Evolutionary conservation across 2,888 invertebrate species (phyloP).

Genomic region (Zygaena filipendulae): DNA sequence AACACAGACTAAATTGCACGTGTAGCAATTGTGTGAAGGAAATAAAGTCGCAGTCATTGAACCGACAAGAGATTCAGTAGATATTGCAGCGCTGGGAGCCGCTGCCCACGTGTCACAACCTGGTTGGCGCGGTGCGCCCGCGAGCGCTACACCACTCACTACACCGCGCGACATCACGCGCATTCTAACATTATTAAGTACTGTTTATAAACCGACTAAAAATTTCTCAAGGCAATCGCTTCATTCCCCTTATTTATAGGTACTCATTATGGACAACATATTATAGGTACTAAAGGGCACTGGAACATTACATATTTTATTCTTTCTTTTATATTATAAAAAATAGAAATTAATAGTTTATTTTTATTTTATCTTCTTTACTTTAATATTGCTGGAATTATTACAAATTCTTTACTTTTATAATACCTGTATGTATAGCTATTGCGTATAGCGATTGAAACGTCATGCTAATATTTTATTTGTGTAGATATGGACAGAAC

Average conservation of each 20-base stretch:
- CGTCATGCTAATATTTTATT: no score
- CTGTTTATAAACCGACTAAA: constrained; percentile 63
- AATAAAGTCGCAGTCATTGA: constrained; percentile 61
- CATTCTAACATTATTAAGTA: constrained; percentile 52
- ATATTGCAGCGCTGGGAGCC: constrained; percentile 30
- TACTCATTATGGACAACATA: constrained; percentile 59
- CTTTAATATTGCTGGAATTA: no score
- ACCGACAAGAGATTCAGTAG: constrained; percentile 62
- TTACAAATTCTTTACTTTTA: no score
- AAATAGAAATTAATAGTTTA: background rate
- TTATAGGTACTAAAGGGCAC: constrained; percentile 66
- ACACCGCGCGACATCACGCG: constrained; percentile 22
- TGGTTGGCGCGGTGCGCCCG: constrained; percentile 21
- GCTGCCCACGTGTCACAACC: constrained; percentile 60
- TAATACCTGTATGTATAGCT: no score
- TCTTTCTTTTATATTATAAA: background rate
- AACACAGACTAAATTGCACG: constrained; percentile 68
- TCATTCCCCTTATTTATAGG: constrained; percentile 38
- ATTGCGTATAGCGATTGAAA: no score
- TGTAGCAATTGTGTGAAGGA: constrained; percentile 62
- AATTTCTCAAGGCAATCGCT: constrained; percentile 62
- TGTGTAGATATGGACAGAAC: constrained; percentile 54
- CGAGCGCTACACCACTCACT: constrained; percentile 13
- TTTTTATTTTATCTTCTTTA: no score
- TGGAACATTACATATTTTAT: constrained; percentile 51